Evolutionary conservation across 2,888 invertebrate species (phyloP).

Genomic region (Drosophila aldrichi): DNA sequence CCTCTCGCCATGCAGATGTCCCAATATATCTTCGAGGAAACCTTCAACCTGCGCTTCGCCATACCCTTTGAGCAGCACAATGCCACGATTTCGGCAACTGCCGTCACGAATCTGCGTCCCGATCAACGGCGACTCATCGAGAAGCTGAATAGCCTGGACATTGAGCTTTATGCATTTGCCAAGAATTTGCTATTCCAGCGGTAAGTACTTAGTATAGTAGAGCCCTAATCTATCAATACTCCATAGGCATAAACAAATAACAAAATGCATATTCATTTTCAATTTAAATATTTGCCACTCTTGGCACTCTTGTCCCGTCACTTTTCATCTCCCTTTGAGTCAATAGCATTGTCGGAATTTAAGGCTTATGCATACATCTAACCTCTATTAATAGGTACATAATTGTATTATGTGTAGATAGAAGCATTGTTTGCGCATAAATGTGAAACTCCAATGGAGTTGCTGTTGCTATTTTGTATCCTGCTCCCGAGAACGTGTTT

Average conservation of each 20-base stretch:
- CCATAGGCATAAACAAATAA: not conserved
- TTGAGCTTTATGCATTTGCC: conserved; percentile 97
- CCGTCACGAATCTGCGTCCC: conserved; percentile 91
- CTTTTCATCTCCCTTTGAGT: not conserved
- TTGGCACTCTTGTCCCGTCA: not conserved
- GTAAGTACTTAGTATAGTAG: conserved; percentile 84
- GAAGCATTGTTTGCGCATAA: conserved; percentile 23
- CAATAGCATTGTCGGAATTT: not conserved
- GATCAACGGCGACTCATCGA: conserved; percentile 91
- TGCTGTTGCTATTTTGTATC: conserved; percentile 7
- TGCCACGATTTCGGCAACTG: conserved; percentile 93
- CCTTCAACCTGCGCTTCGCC: conserved; percentile 95
- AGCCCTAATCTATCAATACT: not conserved
- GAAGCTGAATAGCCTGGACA: conserved; percentile 94
- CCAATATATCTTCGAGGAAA: conserved; percentile 97
- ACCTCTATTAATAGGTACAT: conserved; percentile 22
- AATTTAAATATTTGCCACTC: not conserved
- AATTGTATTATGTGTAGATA: conserved; percentile 51
- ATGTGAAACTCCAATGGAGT: conserved; percentile 25
- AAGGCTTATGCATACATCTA: not conserved
- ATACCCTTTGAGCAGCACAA: conserved; percentile 97
- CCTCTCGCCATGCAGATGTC: conserved; percentile 87
- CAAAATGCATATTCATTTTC: conserved; percentile 8
- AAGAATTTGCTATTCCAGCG: conserved; percentile 93
- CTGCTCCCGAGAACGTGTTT: conserved; percentile 48